phyloP scores from a whole-genome alignment of 2,888 invertebrate species.

The Hirudinaria manillensis region DNA sequence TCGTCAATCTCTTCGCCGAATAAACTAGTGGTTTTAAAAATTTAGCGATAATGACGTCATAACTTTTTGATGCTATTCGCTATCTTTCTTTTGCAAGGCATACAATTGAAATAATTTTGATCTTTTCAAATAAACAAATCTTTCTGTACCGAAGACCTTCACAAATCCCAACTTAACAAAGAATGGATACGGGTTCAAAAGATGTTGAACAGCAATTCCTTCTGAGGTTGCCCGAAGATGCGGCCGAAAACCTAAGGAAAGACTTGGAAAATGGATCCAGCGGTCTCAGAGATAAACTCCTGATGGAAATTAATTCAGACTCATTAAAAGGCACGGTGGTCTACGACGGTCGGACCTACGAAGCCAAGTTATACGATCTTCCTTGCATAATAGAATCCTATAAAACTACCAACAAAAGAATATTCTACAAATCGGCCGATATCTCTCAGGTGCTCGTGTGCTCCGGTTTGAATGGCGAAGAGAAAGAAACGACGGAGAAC shows the following conservation, averaged over 20 bases:
- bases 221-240: conserved; percentile 9
- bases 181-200: no score
- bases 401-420: conserved; percentile 91
- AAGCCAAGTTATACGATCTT: conserved; percentile 73
- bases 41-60: no score
- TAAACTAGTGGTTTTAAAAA: no score
- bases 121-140: no score
- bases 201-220: conserved; percentile 18
- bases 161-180: no score
- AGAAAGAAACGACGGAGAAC: no score
- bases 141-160: no score
- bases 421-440: conserved; percentile 94
- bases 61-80: no score
- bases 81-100: no score
- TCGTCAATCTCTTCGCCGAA: no score
- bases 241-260: conserved; percentile 56
- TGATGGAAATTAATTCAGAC: conserved; percentile 76
- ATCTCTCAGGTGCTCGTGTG: conserved; percentile 79
- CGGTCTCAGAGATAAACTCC: conserved; percentile 73
- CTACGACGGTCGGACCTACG: conserved; percentile 78
- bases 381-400: conserved; percentile 85
- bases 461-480: conserved; percentile 46
- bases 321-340: conserved; percentile 80
- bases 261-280: conserved; percentile 70
- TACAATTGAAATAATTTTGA: no score